Evolutionary conservation across 37 sponge, comb jelly and placozoan genomes (phyloP).

Genomic region (Theonella swinhoei): DNA sequence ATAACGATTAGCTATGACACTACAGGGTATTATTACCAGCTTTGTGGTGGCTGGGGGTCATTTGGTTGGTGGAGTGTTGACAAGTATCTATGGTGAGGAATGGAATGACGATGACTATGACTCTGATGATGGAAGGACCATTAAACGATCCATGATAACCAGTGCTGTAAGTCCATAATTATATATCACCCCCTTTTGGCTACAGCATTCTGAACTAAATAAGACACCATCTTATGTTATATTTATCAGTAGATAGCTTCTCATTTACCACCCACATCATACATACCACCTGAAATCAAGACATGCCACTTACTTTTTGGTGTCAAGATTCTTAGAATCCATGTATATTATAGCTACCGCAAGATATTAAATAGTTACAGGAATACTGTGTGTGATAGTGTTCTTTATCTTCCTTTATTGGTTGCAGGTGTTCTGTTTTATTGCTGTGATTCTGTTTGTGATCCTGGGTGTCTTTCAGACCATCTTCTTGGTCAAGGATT

Average conservation of each 20-base stretch:
- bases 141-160: not conserved
- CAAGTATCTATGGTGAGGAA: not conserved
- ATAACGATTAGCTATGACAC: too few relatives aligned
- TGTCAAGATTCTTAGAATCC: too few relatives aligned
- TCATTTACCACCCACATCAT: too few relatives aligned
- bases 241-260: too few relatives aligned
- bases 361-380: too few relatives aligned
- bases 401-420: not conserved
- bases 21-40: conserved; percentile 13
- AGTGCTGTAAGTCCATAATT: conserved; percentile 10
- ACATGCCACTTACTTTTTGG: too few relatives aligned
- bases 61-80: conserved; percentile 1
- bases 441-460: not conserved
- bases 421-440: conserved; percentile 32
- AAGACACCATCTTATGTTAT: too few relatives aligned
- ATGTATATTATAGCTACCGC: too few relatives aligned
- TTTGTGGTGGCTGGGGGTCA: not conserved
- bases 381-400: too few relatives aligned
- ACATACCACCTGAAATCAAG: too few relatives aligned
- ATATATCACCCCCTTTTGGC: too few relatives aligned
- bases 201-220: too few relatives aligned
- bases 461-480: conserved; percentile 5
- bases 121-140: not conserved
- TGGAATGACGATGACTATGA: not conserved
- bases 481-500: conserved; percentile 35